Conservation (phyloP, 2,113 vertebrate genomes). For the Reinhardtius hippoglossoides region DNA sequence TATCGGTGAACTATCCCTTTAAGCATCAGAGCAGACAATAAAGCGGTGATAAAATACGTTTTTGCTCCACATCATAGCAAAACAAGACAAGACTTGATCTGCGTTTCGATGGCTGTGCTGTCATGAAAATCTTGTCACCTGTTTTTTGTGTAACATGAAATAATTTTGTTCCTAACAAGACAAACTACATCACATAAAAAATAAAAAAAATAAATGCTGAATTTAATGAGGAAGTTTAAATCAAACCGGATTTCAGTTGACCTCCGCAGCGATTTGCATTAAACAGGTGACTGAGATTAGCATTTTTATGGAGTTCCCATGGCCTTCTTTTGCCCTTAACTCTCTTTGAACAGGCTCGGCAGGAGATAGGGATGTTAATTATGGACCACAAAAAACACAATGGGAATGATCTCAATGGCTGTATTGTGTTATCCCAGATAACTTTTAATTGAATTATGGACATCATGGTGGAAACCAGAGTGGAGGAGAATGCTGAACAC, state of each 20-base stretch:
- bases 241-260: constrained; percentile 50
- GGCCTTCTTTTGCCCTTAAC: constrained; percentile 73
- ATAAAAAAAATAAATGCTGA: not conserved
- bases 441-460: constrained; percentile 77
- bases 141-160: not conserved
- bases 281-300: constrained; percentile 74
- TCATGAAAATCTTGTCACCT: not conserved
- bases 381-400: constrained; percentile 65
- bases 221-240: constrained; percentile 34
- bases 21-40: not conserved
- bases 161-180: constrained; percentile 3
- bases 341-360: constrained; percentile 58
- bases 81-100: not conserved
- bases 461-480: constrained; percentile 11
- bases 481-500: constrained; percentile 42
- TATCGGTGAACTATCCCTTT: no score
- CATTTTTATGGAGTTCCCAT: constrained; percentile 79
- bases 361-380: constrained; percentile 78
- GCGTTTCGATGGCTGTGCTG: no score
- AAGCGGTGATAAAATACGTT: not conserved
- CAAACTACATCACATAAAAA: not conserved
- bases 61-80: not conserved
- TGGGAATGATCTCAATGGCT: constrained; percentile 72
- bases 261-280: constrained; percentile 68
- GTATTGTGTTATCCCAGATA: constrained; percentile 66